phyloP scores from a whole-genome alignment of 2,888 invertebrate genomes.

The Ecliptopera silaceata region DNA sequence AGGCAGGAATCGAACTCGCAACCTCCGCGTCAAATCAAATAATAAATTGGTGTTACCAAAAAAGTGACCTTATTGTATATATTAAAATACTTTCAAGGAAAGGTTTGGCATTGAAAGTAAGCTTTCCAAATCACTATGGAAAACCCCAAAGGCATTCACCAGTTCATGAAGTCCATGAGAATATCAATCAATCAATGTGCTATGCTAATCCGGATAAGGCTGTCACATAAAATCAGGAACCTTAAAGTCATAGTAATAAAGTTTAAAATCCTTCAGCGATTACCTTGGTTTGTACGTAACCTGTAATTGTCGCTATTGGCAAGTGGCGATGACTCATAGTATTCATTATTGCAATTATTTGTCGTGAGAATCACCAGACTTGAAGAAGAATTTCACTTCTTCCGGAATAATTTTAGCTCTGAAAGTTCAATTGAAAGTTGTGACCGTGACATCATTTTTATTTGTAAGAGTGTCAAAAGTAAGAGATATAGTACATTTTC shows the following conservation, averaged over 20 bases:
- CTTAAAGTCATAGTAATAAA: conserved; percentile 1
- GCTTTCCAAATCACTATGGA: conserved; percentile 1
- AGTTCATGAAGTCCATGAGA: conserved; percentile 1
- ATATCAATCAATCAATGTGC: conserved; percentile 6
- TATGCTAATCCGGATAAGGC: conserved; percentile 11
- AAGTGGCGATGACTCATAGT: conserved; percentile 36
- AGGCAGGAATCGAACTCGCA: too few relatives aligned
- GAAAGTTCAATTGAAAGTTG: conserved; percentile 17
- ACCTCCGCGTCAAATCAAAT: too few relatives aligned
- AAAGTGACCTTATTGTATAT: too few relatives aligned
- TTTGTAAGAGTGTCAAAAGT: too few relatives aligned
- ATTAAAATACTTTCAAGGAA: neutral
- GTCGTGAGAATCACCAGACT: conserved; percentile 47
- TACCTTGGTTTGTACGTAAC: conserved; percentile 7
- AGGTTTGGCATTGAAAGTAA: conserved; percentile 11
- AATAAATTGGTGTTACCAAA: too few relatives aligned
- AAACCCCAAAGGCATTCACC: conserved; percentile 14
- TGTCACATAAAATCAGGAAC: neutral
- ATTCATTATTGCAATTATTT: conserved; percentile 37
- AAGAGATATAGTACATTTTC: too few relatives aligned
- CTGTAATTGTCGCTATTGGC: conserved; percentile 35
- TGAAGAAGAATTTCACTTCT: conserved; percentile 52
- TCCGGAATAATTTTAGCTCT: conserved; percentile 44
- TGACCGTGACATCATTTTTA: conserved; percentile 16
- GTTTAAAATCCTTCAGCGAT: neutral